A percentile compares a stretch with the other conserved stretches of the same genome.
Evolutionary conservation across 2,888 invertebrate species (phyloP).

Genomic region (Pegoplata infirma): DNA sequence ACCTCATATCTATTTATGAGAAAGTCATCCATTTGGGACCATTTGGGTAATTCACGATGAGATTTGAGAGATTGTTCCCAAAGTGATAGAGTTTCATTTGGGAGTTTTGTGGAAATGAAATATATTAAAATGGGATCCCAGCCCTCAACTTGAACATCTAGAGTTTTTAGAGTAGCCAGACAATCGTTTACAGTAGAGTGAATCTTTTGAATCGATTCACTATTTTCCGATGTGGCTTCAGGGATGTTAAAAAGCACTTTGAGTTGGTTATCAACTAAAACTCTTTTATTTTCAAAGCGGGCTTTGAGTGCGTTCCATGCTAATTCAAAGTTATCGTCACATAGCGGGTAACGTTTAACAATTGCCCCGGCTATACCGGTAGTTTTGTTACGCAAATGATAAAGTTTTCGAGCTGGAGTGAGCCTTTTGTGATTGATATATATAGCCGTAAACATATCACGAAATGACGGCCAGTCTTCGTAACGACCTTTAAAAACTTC

Average conservation of each 20-base stretch:
- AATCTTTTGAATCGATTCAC: too few species aligned
- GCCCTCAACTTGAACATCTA: neutral
- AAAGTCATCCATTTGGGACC: neutral
- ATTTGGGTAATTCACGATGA: neutral
- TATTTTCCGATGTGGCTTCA: too few species aligned
- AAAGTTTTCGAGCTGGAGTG: constrained; percentile 3
- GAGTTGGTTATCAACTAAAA: constrained; percentile 20
- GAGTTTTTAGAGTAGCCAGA: neutral
- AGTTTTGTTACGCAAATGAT: constrained; percentile 6
- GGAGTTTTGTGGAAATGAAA: constrained; percentile 1
- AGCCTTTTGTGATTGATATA: neutral
- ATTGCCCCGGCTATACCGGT: constrained; percentile 2
- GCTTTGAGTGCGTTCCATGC: constrained; percentile 12
- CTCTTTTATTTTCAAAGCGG: constrained; percentile 18
- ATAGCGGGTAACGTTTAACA: constrained; percentile 2
- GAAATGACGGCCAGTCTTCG: neutral
- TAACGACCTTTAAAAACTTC: constrained; percentile 4
- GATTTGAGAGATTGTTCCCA: constrained; percentile 7
- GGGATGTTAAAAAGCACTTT: too few species aligned
- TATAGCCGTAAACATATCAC: neutral
- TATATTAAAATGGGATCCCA: neutral
- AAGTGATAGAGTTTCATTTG: neutral
- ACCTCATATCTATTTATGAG: neutral
- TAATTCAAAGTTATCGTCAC: constrained; percentile 21
- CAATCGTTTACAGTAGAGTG: constrained; percentile 24